phyloP scores from a whole-genome alignment of 2,113 vertebrate genomes.

The Theristicus caerulescens region DNA sequence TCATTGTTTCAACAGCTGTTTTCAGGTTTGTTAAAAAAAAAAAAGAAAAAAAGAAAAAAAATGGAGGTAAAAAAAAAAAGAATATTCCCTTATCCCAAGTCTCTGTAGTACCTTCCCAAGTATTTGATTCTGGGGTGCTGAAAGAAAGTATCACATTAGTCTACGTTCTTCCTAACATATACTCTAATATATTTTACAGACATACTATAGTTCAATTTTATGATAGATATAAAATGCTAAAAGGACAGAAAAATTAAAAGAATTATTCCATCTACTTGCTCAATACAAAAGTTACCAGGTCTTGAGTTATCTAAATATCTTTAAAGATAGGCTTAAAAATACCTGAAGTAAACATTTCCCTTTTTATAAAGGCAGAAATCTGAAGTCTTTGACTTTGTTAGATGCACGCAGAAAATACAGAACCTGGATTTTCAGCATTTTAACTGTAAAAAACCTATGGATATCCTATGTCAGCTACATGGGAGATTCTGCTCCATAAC shows the following conservation, averaged over 20 bases:
- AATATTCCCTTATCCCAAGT: conserved; percentile 23
- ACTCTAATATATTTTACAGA: conserved; percentile 8
- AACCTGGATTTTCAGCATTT: neutral
- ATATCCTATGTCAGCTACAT: neutral
- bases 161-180: neutral
- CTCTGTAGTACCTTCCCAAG: conserved; percentile 9
- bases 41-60: neutral
- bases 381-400: neutral
- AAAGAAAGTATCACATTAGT: conserved; percentile 23
- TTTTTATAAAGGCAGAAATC: neutral
- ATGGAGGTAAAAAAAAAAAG: neutral
- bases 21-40: conserved; percentile 46
- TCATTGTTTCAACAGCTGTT: conserved; percentile 81
- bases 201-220: neutral
- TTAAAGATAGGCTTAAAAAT: neutral
- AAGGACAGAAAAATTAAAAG: neutral
- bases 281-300: neutral
- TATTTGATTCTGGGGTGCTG: conserved; percentile 55
- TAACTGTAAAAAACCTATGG: neutral
- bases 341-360: neutral
- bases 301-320: neutral
- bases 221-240: neutral
- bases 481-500: neutral
- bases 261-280: neutral
- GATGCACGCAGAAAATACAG: neutral